Conservation (phyloP, 2,113 vertebrate genomes). For the Dolichotis patagonum region DNA sequence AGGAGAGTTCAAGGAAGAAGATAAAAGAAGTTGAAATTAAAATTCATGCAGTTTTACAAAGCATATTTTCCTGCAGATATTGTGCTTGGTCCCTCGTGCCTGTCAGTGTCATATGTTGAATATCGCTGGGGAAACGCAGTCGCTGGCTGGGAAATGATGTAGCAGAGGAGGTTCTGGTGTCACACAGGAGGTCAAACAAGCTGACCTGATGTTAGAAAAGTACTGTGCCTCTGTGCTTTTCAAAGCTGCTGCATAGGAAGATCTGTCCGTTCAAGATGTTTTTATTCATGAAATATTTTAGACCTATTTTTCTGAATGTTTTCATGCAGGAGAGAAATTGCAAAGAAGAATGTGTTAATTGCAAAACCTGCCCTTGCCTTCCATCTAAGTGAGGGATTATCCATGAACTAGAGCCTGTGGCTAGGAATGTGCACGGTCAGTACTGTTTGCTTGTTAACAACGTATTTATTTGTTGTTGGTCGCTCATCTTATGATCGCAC, state of each 20-base stretch:
- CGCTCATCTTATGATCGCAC: not conserved
- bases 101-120: not conserved
- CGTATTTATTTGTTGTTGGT: not conserved
- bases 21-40: not conserved
- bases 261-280: not conserved
- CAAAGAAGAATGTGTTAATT: not conserved
- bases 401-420: not conserved
- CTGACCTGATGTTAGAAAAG: not conserved
- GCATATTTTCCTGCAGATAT: not conserved
- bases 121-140: not conserved
- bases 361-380: not conserved
- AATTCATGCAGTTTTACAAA: not conserved
- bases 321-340: not conserved
- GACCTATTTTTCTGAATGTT: not conserved
- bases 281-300: constrained; percentile 20
- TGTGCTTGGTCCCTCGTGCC: not conserved
- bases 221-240: not conserved
- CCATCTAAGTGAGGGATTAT: not conserved
- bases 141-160: not conserved
- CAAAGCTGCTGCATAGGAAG: not conserved
- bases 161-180: not conserved
- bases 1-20: no score
- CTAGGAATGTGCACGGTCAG: not conserved
- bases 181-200: not conserved
- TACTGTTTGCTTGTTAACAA: not conserved